Evolutionary conservation across 2,888 invertebrate genomes (phyloP), one percentile per base, ranked within the genome.

Genomic region (Lasioglossum oenotherae): DNA sequence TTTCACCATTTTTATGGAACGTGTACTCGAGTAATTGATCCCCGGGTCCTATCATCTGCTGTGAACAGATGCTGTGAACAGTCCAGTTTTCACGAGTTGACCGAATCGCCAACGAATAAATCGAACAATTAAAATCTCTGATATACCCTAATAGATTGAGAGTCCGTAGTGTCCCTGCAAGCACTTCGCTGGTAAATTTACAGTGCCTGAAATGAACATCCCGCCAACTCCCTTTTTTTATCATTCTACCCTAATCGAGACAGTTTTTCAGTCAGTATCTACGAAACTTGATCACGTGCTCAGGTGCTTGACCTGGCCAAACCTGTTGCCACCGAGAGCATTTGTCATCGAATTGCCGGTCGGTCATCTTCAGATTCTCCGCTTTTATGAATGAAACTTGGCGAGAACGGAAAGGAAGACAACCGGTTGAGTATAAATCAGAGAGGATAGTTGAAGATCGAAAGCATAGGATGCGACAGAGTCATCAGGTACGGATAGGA

Each of bases 251-350:
- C 31, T 14, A 64, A 64, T 64, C 53, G 10, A 23, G 16, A 1
- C 14, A 64, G 64, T 5, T 64, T 64, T n/a, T 49, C 75, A 80
- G 46, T n/a, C 31, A n/a, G 35, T 60, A 41, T 31, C 31, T 16
- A 57, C 76, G 57, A 74, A 72, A 67, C 14, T 16, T 44, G 71
- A 75, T 85, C 80, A 80, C 80, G 44, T 84, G 85, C 35, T 23
- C 57, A 27, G 46, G 75, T 75, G 41, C 38, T 80, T 82, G 77
- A 82, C 71, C 71, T 74, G n/a, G 31, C 16, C 3, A 23, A 72
- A 81, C 83, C 79, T 86, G 83, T 87, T 87, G 83, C 77, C 81
- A 44, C 19, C 12, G 38, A n/a, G 14, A 27, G 27, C 60, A 44
- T 14, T 35, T 67, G 23, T 23, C 23, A 64, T 44, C 46, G 44